Conservation (phyloP, 53 echinoderm and acorn worm species). For the Paracentrotus lividus region DNA sequence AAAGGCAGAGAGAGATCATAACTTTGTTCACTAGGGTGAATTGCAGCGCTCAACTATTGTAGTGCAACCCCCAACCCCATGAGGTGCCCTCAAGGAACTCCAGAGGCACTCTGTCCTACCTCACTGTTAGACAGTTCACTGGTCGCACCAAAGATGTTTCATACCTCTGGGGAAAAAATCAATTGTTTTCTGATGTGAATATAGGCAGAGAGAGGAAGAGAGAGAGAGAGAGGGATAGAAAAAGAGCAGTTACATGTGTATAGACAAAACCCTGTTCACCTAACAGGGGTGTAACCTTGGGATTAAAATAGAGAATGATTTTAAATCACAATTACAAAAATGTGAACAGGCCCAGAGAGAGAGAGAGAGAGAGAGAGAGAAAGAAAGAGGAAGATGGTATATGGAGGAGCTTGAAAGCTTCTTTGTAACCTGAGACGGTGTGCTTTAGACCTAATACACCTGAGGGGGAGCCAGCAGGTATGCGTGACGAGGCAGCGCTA, state of each 20-base stretch:
- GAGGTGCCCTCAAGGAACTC: too few species aligned
- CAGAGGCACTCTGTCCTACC: too few species aligned
- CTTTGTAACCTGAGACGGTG: constrained; percentile 28
- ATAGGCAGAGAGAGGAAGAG: not conserved
- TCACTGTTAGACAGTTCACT: too few species aligned
- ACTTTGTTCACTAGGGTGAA: too few species aligned
- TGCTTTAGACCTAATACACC: constrained; percentile 34
- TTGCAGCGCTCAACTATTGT: too few species aligned
- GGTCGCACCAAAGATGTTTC: too few species aligned
- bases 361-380: not conserved
- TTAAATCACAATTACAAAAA: not conserved
- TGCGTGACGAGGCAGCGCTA: constrained; percentile 29
- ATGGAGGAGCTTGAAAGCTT: constrained; percentile 15
- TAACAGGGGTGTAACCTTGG: too few species aligned
- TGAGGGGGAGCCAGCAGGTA: constrained; percentile 49
- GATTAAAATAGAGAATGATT: not conserved
- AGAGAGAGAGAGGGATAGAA: not conserved
- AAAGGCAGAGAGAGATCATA: not conserved
- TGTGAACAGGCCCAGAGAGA: not conserved
- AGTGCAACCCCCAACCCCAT: too few species aligned
- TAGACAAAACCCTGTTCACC: not conserved
- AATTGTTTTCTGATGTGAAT: too few species aligned
- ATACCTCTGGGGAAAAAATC: too few species aligned
- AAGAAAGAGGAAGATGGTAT: not conserved
- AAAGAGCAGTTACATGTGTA: not conserved